Conservation (phyloP, 35 echinoderm and acorn worm genomes). For the Lytechinus pictus region DNA sequence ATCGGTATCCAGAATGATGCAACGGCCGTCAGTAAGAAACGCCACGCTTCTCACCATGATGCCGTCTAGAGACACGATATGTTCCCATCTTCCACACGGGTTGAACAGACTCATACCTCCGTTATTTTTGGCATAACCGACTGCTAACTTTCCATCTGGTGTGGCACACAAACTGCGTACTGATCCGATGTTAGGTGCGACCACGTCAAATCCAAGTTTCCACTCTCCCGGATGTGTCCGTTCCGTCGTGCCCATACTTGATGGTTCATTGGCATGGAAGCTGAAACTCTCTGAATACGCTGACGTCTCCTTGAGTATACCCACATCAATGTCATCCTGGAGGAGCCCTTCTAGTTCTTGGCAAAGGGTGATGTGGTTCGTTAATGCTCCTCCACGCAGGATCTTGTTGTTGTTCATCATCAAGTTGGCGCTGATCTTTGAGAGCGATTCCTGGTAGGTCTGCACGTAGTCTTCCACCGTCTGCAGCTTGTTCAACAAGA, state of each 20-base stretch:
- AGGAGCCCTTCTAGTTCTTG: slow-evolving; percentile 25
- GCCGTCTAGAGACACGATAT: not conserved
- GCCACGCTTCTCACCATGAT: not conserved
- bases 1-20: slow-evolving; percentile 27
- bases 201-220: not conserved
- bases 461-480: not conserved
- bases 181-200: not conserved
- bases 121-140: not conserved
- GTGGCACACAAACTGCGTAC: not conserved
- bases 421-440: not conserved
- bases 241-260: not conserved
- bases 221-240: not conserved
- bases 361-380: not conserved
- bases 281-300: not conserved
- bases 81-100: not conserved
- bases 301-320: not conserved
- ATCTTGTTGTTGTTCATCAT: not conserved
- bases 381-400: not conserved
- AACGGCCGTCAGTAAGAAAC: slow-evolving; percentile 28
- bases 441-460: not conserved
- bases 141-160: slow-evolving; percentile 22
- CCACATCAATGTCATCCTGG: slow-evolving; percentile 11
- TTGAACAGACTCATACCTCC: not conserved
- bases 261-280: slow-evolving; percentile 2
- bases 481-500: slow-evolving; percentile 24